Conservation (phyloP, 2,113 vertebrate species). For the Columbina picui region DNA sequence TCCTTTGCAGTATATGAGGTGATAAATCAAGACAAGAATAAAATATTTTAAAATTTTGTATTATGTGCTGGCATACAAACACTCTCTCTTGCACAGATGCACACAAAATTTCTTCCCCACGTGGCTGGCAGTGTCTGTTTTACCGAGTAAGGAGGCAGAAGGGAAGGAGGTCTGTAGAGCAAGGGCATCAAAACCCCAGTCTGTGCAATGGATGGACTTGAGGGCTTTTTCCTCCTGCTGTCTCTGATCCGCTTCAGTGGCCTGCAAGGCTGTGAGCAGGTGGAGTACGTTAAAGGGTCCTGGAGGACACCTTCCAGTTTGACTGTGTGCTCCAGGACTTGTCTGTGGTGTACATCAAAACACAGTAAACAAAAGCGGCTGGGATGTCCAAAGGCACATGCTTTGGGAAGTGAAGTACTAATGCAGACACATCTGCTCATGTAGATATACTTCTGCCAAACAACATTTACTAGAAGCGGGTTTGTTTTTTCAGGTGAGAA, state of each 20-base stretch:
- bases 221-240: neutral
- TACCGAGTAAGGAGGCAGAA: neutral
- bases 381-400: accelerated
- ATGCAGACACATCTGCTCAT: neutral
- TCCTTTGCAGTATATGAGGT: neutral
- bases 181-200: neutral
- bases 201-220: neutral
- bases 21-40: neutral
- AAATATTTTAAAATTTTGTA: neutral
- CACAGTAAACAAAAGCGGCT: neutral
- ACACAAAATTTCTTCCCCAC: neutral
- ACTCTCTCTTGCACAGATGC: neutral
- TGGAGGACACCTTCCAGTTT: neutral
- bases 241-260: neutral
- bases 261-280: neutral
- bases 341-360: neutral
- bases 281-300: neutral
- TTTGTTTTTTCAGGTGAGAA: neutral
- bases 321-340: neutral
- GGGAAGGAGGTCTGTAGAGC: neutral
- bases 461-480: neutral
- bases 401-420: neutral
- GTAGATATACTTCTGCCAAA: neutral
- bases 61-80: accelerated
- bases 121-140: neutral